Conservation (phyloP, 2,888 invertebrate genomes). For the Ophion costatus region DNA sequence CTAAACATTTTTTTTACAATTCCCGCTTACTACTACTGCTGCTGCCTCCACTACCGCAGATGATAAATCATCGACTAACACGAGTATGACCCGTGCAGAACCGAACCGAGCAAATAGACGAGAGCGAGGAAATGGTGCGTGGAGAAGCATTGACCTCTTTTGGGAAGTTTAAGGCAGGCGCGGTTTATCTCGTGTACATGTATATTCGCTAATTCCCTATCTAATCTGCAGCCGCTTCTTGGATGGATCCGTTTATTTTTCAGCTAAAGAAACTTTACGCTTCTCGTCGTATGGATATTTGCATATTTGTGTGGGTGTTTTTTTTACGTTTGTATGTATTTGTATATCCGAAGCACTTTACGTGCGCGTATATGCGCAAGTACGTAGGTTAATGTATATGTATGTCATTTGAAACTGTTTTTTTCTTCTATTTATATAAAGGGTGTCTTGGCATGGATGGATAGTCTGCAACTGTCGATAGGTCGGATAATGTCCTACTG, state of each 20-base stretch:
- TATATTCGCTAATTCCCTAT: constrained; percentile 43
- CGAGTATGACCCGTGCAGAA: constrained; percentile 17
- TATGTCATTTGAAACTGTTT: not conserved
- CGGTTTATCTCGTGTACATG: constrained; percentile 34
- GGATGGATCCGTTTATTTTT: constrained; percentile 47
- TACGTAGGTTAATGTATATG: not conserved
- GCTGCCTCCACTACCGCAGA: not conserved
- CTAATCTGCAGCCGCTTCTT: constrained; percentile 46
- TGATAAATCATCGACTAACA: constrained; percentile 32
- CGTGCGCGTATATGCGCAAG: too few species aligned
- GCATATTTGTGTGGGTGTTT: not conserved
- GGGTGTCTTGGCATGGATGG: too few species aligned
- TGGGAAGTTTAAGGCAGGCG: constrained; percentile 32
- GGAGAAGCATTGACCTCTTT: constrained; percentile 36
- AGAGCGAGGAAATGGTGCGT: not conserved
- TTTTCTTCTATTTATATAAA: too few species aligned
- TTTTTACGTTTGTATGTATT: not conserved
- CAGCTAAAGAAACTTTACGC: constrained; percentile 18
- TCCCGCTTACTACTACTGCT: not conserved
- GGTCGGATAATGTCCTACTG: too few species aligned
- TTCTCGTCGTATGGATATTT: not conserved
- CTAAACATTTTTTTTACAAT: constrained; percentile 2
- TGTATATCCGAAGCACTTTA: too few species aligned
- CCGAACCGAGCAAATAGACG: constrained; percentile 1
- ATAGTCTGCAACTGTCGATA: too few species aligned